phyloP scores from a whole-genome alignment of 2,888 invertebrate species.

The Acronicta psi region DNA sequence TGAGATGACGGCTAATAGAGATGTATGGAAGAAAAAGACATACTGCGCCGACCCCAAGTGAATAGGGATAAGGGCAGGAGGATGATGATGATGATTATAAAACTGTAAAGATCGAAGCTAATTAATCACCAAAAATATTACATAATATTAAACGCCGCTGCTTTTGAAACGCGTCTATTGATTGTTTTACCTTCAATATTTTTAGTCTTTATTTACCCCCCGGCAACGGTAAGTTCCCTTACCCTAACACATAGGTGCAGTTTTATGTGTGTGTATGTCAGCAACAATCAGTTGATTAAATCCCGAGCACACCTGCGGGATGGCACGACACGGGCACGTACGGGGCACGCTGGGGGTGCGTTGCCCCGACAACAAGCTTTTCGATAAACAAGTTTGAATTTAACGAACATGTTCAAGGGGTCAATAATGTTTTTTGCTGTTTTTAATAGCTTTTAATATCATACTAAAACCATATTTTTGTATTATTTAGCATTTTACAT shows the following conservation, averaged over 20 bases:
- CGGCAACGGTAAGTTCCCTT: slow-evolving; percentile 50
- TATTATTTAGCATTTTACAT: too few relatives aligned
- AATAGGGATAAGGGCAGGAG: too few relatives aligned
- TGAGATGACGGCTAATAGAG: too few relatives aligned
- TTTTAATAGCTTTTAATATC: neutral
- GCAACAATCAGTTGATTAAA: slow-evolving; percentile 86
- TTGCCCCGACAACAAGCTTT: slow-evolving; percentile 71
- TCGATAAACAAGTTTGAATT: slow-evolving; percentile 77
- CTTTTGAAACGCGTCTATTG: slow-evolving; percentile 25
- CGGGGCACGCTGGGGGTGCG: slow-evolving; percentile 63
- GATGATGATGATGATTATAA: too few relatives aligned
- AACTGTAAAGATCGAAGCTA: neutral
- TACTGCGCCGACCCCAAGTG: too few relatives aligned
- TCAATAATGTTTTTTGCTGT: slow-evolving; percentile 9
- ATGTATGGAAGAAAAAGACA: too few relatives aligned
- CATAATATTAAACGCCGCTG: neutral
- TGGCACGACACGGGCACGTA: slow-evolving; percentile 56
- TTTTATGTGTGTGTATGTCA: slow-evolving; percentile 57
- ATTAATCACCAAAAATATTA: neutral
- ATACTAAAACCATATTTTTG: neutral
- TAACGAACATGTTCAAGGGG: slow-evolving; percentile 60
- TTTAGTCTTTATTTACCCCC: slow-evolving; percentile 43
- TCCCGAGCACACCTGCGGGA: slow-evolving; percentile 83
- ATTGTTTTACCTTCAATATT: slow-evolving; percentile 42
- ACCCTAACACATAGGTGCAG: slow-evolving; percentile 47